Base-by-base conservation (phyloP, 2,113 vertebrate genomes). In the Ophthalmolycus amberensis region DNA sequence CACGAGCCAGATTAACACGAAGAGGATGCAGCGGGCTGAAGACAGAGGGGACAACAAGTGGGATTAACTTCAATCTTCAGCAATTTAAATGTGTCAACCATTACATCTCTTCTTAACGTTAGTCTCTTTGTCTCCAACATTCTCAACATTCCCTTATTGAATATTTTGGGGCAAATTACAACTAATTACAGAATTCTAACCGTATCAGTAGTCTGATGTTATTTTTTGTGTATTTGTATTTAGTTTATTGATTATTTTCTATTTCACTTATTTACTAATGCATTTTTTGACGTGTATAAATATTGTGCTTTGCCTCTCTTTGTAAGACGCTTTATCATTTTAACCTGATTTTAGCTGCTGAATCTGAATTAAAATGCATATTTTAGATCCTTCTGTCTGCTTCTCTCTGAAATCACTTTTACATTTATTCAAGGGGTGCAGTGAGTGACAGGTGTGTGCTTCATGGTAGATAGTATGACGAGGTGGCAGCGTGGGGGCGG, bases 1-100 rank as follows among this genome's bases (percentile, higher is more conserved):
- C 90, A 99, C 96, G 75, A 99, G 87, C 98, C 98, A 99, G 93
- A 99, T 99, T 92, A 99, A 93, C 11, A 99, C 96, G 95, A 99
- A 99, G 1, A 99, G 96, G 90, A 99, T 99, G 89, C 98, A 99
- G 44, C 98, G 97, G 85, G 98, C 98, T 99, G 90, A 64, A 79
- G 66, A 86, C 75, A 85, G n/a, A 73, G 9, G 40, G 0, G 20
- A 77, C 46, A 38, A 27, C 5, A 11, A 52, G 37, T 38, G 18
- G 44, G 63, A 66, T 56, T 15, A 40, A 18, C 29, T 70, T 62
- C 5, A 48, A n/a, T n/a, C 44, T 25, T 11, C 42, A 58, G 63
- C 9, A 34, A 4, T 22, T 48, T 64, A 38, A 54, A 48, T 37
- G n/a, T 1, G 9, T 65, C 11, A 37, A n/a, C 22, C 1, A 12